A percentile compares a stretch with the other conserved stretches of the same genome.
Conservation (phyloP, 1,140 invertebrate species). For the Acromyrmex echinatior region DNA sequence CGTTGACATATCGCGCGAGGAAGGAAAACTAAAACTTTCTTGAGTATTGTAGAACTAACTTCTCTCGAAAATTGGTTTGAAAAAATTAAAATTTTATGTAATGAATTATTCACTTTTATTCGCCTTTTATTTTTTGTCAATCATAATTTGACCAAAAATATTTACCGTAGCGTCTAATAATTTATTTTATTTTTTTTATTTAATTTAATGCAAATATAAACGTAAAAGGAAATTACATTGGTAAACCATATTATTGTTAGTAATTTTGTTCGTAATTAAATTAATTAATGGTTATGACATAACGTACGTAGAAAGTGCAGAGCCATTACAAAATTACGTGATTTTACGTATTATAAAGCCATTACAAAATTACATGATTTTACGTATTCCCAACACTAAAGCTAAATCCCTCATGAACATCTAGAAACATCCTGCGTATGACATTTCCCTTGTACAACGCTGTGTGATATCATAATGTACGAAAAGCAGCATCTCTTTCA, state of each 20-base stretch:
- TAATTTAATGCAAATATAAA: background rate
- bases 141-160: background rate
- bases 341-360: constrained; percentile 23
- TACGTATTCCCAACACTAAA: constrained; percentile 52
- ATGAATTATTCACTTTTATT: background rate
- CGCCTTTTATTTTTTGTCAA: background rate
- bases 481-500: constrained; percentile 43
- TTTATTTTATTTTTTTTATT: background rate
- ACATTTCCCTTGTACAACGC: constrained; percentile 27
- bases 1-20: background rate
- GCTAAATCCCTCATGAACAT: constrained; percentile 6
- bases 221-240: background rate
- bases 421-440: constrained; percentile 23
- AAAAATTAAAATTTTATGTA: background rate
- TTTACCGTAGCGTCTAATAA: background rate
- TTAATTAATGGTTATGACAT: constrained; percentile 5
- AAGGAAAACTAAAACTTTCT: background rate
- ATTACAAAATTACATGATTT: background rate
- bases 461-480: constrained; percentile 44
- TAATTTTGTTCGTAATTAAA: background rate
- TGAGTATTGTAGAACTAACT: background rate
- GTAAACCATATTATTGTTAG: background rate
- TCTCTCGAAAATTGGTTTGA: background rate
- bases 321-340: background rate
- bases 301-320: background rate